Percentiles rank a stretch among this genome's conserved stretches.
phyloP scores from a whole-genome alignment of 2,113 vertebrate species.

The Taurulus bubalis region DNA sequence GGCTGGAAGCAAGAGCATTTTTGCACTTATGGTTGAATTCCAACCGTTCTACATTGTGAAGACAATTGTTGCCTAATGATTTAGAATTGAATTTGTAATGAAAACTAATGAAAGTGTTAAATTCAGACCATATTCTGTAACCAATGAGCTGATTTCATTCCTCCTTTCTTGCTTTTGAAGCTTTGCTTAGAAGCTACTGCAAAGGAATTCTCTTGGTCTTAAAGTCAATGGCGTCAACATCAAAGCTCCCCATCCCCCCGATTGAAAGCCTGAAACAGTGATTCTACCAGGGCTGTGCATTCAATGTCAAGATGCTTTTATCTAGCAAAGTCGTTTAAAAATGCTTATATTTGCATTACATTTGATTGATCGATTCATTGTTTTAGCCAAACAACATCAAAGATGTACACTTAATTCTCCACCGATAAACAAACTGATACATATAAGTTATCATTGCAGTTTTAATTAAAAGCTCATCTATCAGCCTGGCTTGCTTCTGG shows the following conservation, averaged over 20 bases:
- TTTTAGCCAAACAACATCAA: neutral
- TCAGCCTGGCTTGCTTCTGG: neutral
- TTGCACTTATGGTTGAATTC: conserved; percentile 6
- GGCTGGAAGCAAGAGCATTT: conserved; percentile 31
- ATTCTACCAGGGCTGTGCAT: neutral
- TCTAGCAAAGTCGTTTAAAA: neutral
- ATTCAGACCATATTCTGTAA: neutral
- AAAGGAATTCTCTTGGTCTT: neutral
- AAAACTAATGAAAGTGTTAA: neutral
- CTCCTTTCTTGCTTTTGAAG: neutral
- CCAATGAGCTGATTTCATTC: neutral
- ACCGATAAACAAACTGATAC: neutral
- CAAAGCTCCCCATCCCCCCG: neutral
- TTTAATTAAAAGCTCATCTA: neutral
- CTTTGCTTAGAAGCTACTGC: neutral
- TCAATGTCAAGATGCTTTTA: neutral
- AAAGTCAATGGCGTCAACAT: neutral
- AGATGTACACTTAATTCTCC: neutral
- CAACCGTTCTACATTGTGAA: neutral
- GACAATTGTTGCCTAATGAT: conserved; percentile 21
- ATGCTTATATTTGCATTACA: neutral
- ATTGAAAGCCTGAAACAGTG: neutral
- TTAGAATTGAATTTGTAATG: neutral
- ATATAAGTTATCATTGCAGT: too few species aligned
- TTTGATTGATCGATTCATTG: neutral